phyloP scores from a whole-genome alignment of 2,797 vertebrate genomes.

The Hoplostethus mediterraneus region DNA sequence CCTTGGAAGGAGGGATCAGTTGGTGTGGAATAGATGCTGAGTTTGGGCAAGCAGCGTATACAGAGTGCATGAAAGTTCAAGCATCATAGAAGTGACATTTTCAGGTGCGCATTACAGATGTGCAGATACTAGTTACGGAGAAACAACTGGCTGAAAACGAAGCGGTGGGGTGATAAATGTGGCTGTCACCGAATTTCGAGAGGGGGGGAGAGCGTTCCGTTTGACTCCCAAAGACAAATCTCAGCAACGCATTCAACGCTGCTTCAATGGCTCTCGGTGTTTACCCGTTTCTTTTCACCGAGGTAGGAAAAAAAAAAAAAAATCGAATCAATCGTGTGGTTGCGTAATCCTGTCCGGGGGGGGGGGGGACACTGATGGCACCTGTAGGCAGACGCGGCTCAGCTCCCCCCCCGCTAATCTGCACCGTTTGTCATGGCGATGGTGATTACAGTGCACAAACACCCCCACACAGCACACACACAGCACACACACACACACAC shows the following conservation, averaged over 20 bases:
- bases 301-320: neutral
- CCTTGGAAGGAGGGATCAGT: too few species aligned
- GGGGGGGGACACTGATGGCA: slow-evolving; percentile 55
- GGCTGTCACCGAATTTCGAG: slow-evolving; percentile 42
- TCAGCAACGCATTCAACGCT: slow-evolving; percentile 67
- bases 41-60: too few species aligned
- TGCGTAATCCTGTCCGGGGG: slow-evolving; percentile 48
- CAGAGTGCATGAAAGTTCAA: too few species aligned
- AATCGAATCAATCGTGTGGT: slow-evolving; percentile 73
- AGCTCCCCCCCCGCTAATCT: slow-evolving; percentile 49
- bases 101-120: neutral
- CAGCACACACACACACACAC: neutral
- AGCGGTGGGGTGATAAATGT: slow-evolving; percentile 37
- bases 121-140: neutral
- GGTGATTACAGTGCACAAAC: slow-evolving; percentile 51
- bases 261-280: slow-evolving; percentile 65
- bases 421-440: slow-evolving; percentile 66
- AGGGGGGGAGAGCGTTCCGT: slow-evolving; percentile 36
- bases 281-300: slow-evolving; percentile 56
- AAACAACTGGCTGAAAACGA: neutral
- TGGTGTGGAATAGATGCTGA: too few species aligned
- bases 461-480: neutral
- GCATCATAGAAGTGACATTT: neutral
- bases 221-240: slow-evolving; percentile 52
- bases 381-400: slow-evolving; percentile 27